Base-by-base conservation (phyloP, 2,797 vertebrate genomes). In the Crocodylus rhombifer region DNA sequence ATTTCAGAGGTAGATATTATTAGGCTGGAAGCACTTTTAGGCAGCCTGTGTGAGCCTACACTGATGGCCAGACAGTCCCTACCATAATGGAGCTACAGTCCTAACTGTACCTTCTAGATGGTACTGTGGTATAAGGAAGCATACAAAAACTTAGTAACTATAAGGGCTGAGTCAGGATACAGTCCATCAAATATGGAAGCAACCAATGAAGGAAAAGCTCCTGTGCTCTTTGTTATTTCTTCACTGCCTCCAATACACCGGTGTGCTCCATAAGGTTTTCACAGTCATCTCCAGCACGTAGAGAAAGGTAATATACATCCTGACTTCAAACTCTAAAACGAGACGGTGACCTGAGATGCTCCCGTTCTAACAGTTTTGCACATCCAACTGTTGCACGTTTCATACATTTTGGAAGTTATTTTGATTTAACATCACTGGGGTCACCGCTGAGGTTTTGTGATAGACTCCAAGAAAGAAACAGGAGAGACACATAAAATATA, bases 371-470 rank as follows among this genome's bases (percentile, higher is more conserved):
- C 61, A 42, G n/a, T 33, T 5, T 25, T 62, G 60, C 67, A 14
- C 30, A 33, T 77, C 77, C 81, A 2, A 0, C 56, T 30, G 73
- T 23, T 71, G 9, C n/a, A 82, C 3, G 0, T 81, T 60, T 92
- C 33, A 67, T 28, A 20, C 61, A 17, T 67, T 80, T 87, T 76
- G 63, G 89, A 93, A 92, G n/a, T 25, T 30, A 63, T 88, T 82
- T 20, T 77, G 67, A 87, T 42, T 79, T 69, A 69, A 64, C 55
- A 13, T 26, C 74, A 42, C 69, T 78, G 61, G 92, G 73, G 83
- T 14, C 1, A 1, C 28, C 6, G 12, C 33, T 78, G 36, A 64
- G 51, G 17, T 64, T 94, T 58, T 78, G 13, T 73, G 69, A 11
- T 4, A 26, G 36, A 7, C 10, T 20, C 26, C 18, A 18, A 25